Conservation (phyloP, 2,113 vertebrate species). For the Silurus meridionalis region DNA sequence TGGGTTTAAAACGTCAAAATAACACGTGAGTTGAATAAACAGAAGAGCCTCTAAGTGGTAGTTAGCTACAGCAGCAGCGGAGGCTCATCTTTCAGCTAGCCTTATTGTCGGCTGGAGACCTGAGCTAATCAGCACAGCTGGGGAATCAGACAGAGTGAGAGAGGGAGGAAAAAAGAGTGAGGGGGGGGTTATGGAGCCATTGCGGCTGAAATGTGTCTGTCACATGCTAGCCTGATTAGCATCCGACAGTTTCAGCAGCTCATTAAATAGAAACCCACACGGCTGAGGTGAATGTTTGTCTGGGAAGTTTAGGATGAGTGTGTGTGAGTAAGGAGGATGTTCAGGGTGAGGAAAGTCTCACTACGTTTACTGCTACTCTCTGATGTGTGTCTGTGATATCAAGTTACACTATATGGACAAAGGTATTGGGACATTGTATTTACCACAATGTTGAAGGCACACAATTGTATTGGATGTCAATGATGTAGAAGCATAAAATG, state of each 20-base stretch:
- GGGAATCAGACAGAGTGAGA: slow-evolving; percentile 20
- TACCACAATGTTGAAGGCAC: too few species aligned
- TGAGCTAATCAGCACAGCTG: slow-evolving; percentile 39
- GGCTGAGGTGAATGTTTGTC: slow-evolving; percentile 45
- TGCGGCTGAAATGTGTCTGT: slow-evolving; percentile 33
- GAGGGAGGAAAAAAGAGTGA: not conserved
- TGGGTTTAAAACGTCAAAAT: slow-evolving; percentile 22
- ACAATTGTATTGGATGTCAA: too few species aligned
- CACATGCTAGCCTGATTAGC: slow-evolving; percentile 51
- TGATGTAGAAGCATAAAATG: too few species aligned
- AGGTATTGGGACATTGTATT: too few species aligned
- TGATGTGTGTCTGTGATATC: not conserved
- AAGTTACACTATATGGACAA: too few species aligned
- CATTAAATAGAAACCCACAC: slow-evolving; percentile 40
- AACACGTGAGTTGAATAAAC: slow-evolving; percentile 43
- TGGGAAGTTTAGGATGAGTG: not conserved
- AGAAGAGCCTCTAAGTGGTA: slow-evolving; percentile 29
- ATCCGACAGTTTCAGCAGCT: slow-evolving; percentile 53
- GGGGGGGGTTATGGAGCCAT: not conserved
- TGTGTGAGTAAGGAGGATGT: not conserved
- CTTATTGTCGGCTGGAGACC: slow-evolving; percentile 43
- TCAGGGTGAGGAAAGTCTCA: slow-evolving; percentile 40
- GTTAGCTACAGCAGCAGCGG: slow-evolving; percentile 13
- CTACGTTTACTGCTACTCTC: slow-evolving; percentile 2
- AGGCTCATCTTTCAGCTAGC: slow-evolving; percentile 52